Evolutionary conservation across 2,797 vertebrate genomes (phyloP), one percentile per base, ranked within the genome.

Genomic region (Phoeniculus purpureus): DNA sequence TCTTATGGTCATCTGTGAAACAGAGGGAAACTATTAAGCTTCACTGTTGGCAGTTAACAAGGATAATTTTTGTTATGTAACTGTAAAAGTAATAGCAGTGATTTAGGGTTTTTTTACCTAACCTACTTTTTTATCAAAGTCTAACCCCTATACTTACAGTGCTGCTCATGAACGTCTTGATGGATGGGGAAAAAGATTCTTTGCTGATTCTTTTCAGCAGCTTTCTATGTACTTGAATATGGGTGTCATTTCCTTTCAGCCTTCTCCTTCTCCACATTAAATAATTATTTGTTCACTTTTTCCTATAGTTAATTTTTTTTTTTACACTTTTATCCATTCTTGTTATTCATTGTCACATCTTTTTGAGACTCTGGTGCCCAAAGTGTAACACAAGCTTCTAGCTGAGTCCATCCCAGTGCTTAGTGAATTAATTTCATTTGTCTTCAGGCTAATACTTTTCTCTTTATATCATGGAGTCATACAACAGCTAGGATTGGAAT

Each of bases 361-460:
- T 83, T 81, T 55, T 89, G 29, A 83, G 19, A 31, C 45, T 64
- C 7, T 71, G 45, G 32, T 88, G 71, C 59, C 67, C 37, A 2
- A 85, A 66, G 83, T 32, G 72, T 60, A 94, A 78, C 70, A 62
- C 29, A 55, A 56, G 11, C 29, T 60, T 92, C 15, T 83, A 70
- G 56, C 3, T 66, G 70, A 85, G 83, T 21, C 48, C 25, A n/a
- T 78, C 19, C 40, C 71, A 40, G 23, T 74, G 58, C 75, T 87
- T 92, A 82, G 73, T 55, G 80, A 47, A 82, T 34, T 89, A 89
- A 91, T 96, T 93, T 89, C 22, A 9, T 7, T 3, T 85, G 60
- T 91, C 87, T 93, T 89, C 37, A 91, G 79, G 70, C 85, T 87
- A 76, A 78, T 89, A 60, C 9, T 91, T 89, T 58, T 88, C 71